Percentiles rank a stretch among this genome's conserved stretches.
Conservation (phyloP, 2,113 vertebrate genomes). For the Gadus macrocephalus region DNA sequence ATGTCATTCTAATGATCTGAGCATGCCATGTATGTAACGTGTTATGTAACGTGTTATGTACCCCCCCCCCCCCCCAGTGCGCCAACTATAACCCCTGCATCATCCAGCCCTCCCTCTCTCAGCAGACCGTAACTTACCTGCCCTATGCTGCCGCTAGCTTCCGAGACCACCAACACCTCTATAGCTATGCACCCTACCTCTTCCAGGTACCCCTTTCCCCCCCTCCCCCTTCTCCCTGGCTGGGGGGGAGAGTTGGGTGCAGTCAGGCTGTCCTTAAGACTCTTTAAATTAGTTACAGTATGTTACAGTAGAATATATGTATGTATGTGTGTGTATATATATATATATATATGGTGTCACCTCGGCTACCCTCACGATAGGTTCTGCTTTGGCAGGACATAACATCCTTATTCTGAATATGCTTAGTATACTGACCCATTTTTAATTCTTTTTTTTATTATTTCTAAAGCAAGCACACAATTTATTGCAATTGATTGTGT, state of each 20-base stretch:
- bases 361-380: too few relatives aligned
- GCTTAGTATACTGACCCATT: too few relatives aligned
- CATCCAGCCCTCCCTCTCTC: conserved; percentile 63
- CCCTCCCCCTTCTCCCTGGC: conserved; percentile 4
- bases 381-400: too few relatives aligned
- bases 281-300: too few relatives aligned
- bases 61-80: conserved; percentile 45
- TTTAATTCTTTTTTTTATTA: too few relatives aligned
- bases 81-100: conserved; percentile 64
- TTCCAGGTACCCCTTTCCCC: conserved; percentile 49
- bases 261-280: conserved; percentile 15
- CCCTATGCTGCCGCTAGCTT: conserved; percentile 47
- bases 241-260: conserved; percentile 27
- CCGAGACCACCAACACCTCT: conserved; percentile 30
- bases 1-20: conserved; percentile 4
- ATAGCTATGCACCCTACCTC: conserved; percentile 42
- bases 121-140: conserved; percentile 58
- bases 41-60: conserved; percentile 37
- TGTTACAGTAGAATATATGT: too few relatives aligned
- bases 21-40: conserved; percentile 12
- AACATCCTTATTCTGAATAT: too few relatives aligned
- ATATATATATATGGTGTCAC: too few relatives aligned
- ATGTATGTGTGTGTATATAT: too few relatives aligned
- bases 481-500: neutral
- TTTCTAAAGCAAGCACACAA: too few relatives aligned